These are phyloP conservation scores for Dicrurus megarhynchus DNA, from an alignment of 2,113 vertebrate genomes.

Conservation along the genomic window DNA sequence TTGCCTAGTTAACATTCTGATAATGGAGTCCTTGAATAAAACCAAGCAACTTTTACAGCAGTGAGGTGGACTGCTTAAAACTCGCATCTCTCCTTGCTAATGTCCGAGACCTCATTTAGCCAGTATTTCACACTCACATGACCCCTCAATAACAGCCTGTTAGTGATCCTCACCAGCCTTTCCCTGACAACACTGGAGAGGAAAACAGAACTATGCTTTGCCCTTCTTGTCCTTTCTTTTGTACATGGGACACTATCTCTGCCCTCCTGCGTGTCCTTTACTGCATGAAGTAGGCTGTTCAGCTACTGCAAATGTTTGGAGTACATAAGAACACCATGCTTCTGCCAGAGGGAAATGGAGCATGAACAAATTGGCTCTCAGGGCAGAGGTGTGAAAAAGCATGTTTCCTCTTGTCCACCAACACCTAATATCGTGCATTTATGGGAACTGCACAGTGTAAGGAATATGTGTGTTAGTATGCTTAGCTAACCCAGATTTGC, in stretches of 20 bases:
- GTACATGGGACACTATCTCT: not conserved
- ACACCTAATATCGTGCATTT: not conserved
- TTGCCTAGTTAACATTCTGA: not conserved
- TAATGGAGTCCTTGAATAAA: constrained; percentile 1
- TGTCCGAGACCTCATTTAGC: not conserved
- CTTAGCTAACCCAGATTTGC: not conserved
- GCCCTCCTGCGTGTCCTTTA: not conserved
- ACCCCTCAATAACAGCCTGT: not conserved
- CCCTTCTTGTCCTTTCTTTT: not conserved
- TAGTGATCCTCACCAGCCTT: not conserved
- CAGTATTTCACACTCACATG: not conserved
- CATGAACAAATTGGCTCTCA: not conserved
- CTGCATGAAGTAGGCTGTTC: not conserved
- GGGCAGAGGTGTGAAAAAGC: not conserved
- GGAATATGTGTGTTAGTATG: not conserved
- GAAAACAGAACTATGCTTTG: not conserved
- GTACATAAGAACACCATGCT: not conserved
- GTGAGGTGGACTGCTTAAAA: not conserved
- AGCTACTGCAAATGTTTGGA: not conserved
- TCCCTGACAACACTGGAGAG: not conserved
- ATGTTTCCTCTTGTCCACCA: not conserved
- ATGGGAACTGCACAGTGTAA: not conserved
- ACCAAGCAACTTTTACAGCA: not conserved
- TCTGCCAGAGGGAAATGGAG: not conserved
- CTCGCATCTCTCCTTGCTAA: not conserved